phyloP scores from a whole-genome alignment of 2,888 invertebrate species.

The Dendrolimus pini region DNA sequence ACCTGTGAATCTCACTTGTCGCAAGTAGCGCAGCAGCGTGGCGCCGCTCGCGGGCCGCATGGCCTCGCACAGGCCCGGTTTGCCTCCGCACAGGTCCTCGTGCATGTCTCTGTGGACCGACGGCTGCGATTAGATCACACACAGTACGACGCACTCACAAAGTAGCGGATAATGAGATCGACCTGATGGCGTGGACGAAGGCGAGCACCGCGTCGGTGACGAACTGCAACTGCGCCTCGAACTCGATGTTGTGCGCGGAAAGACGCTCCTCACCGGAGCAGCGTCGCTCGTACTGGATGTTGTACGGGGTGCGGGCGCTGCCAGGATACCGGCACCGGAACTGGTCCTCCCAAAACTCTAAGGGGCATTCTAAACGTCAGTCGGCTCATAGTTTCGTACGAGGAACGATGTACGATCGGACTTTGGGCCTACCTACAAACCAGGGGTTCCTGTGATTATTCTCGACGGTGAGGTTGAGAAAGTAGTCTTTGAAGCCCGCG shows the following conservation, averaged over 20 bases:
- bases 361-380: not conserved
- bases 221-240: constrained; percentile 96
- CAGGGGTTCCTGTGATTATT: constrained; percentile 95
- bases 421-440: constrained; percentile 86
- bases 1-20: constrained; percentile 85
- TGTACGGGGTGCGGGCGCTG: constrained; percentile 88
- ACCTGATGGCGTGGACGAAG: constrained; percentile 92
- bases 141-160: no score
- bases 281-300: constrained; percentile 78
- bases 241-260: constrained; percentile 84
- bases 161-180: not conserved
- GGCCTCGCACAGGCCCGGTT: constrained; percentile 86
- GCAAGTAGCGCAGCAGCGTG: constrained; percentile 87
- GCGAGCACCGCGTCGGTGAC: constrained; percentile 97
- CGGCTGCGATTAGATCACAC: not conserved
- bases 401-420: not conserved
- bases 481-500: constrained; percentile 90
- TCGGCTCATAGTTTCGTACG: no score
- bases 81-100: constrained; percentile 83
- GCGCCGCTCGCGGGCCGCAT: constrained; percentile 95
- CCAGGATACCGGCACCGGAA: constrained; percentile 92
- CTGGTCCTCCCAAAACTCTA: constrained; percentile 97
- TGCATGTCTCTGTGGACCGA: constrained; percentile 87
- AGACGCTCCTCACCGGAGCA: constrained; percentile 90
- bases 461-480: constrained; percentile 88